These are phyloP conservation scores for Benitochromis conjunctus DNA, from an alignment of 2,113 vertebrate genomes.

Conservation along the genomic window DNA sequence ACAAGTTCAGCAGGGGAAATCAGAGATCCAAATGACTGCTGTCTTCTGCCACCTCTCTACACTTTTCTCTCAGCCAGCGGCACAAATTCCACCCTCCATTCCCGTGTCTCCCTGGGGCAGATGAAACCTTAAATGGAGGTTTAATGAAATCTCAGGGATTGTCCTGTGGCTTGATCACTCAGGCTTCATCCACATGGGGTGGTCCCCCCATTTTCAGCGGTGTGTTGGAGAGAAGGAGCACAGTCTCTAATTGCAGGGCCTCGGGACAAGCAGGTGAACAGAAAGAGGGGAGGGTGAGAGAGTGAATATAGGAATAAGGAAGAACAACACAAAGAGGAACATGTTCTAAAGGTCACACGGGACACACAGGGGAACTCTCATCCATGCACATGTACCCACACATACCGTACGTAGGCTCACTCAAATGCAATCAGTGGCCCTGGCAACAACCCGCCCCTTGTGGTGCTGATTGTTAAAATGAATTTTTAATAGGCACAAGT, in stretches of 20 bases:
- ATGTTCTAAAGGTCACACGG: constrained; percentile 60
- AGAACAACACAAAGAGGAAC: neutral
- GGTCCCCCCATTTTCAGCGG: neutral
- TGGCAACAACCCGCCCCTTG: constrained; percentile 21
- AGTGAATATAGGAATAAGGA: neutral
- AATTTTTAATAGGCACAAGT: constrained; percentile 71
- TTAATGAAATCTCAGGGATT: constrained; percentile 62
- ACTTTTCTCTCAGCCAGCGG: constrained; percentile 12
- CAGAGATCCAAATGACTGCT: constrained; percentile 26
- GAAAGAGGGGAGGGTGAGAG: neutral
- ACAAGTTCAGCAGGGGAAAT: constrained; percentile 33
- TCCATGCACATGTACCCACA: neutral
- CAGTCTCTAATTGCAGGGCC: constrained; percentile 52
- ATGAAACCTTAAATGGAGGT: constrained; percentile 51
- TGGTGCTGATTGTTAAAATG: constrained; percentile 63
- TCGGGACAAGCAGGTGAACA: constrained; percentile 1
- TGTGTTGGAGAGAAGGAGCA: neutral
- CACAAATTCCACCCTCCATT: constrained; percentile 11
- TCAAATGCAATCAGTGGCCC: constrained; percentile 26
- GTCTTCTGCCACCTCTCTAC: constrained; percentile 14
- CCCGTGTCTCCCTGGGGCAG: constrained; percentile 19
- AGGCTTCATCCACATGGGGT: neutral
- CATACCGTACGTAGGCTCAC: neutral
- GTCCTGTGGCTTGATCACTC: constrained; percentile 51
- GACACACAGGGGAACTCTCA: neutral